phyloP scores from a whole-genome alignment of 35 echinoderm and acorn worm species.

The Apostichopus japonicus region DNA sequence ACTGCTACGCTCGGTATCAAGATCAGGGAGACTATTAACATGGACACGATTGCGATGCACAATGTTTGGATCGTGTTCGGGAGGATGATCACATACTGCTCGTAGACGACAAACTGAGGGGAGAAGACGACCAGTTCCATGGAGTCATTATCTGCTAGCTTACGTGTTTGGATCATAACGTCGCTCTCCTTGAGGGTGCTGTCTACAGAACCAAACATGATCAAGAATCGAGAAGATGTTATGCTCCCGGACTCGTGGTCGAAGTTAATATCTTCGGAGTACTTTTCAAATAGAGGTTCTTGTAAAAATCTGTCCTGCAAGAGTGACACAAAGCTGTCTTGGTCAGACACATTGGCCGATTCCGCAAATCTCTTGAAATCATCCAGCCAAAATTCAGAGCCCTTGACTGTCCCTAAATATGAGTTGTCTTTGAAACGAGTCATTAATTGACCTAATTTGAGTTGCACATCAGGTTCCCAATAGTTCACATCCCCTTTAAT shows the following conservation, averaged over 20 bases:
- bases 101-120: conserved; percentile 73
- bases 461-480: conserved; percentile 60
- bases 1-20: conserved; percentile 83
- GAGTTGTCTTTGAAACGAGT: conserved; percentile 43
- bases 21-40: conserved; percentile 79
- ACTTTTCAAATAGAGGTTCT: conserved; percentile 45
- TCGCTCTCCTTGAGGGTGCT: conserved; percentile 58
- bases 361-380: conserved; percentile 54
- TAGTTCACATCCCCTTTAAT: conserved; percentile 60
- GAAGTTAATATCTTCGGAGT: conserved; percentile 66
- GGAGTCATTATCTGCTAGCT: conserved; percentile 36
- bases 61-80: conserved; percentile 85
- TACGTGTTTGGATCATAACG: conserved; percentile 64
- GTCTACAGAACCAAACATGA: conserved; percentile 29
- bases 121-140: conserved; percentile 48
- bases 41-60: conserved; percentile 68
- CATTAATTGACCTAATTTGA: conserved; percentile 7
- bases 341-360: not conserved
- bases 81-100: conserved; percentile 77
- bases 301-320: conserved; percentile 56
- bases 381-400: conserved; percentile 70
- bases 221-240: conserved; percentile 67
- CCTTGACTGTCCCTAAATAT: conserved; percentile 1
- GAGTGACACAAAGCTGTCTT: conserved; percentile 40
- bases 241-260: conserved; percentile 38